phyloP scores from a whole-genome alignment of 2,888 invertebrate genomes.

The Caenorhabditis sp. region DNA sequence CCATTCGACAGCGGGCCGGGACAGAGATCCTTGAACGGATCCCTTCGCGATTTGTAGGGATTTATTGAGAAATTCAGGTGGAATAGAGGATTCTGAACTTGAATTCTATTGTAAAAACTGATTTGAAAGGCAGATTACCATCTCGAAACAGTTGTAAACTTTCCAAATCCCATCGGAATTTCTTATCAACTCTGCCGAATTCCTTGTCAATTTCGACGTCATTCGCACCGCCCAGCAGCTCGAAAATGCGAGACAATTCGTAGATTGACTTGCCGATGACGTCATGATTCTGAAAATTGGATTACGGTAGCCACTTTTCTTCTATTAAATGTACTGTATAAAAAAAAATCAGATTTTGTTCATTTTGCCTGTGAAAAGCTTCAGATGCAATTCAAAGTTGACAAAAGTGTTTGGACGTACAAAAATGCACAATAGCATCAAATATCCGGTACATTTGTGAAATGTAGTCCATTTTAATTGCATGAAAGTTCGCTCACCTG shows the following conservation, averaged over 20 bases:
- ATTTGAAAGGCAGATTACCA: conserved; percentile 41
- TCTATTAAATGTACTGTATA: too few species aligned
- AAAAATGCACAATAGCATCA: too few species aligned
- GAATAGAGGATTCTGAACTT: neutral
- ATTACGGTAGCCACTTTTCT: neutral
- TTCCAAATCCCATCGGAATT: conserved; percentile 37
- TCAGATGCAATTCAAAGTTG: too few species aligned
- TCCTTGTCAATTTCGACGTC: conserved; percentile 52
- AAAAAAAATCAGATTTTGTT: too few species aligned
- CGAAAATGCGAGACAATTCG: conserved; percentile 43
- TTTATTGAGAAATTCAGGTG: conserved; percentile 4
- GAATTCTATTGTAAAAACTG: too few species aligned
- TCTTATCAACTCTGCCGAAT: conserved; percentile 29
- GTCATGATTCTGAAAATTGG: conserved; percentile 45
- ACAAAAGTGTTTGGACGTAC: neutral
- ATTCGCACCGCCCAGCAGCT: conserved; percentile 52
- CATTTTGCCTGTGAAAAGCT: too few species aligned
- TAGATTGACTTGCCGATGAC: conserved; percentile 50
- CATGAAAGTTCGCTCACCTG: conserved; percentile 17
- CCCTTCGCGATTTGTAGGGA: conserved; percentile 41
- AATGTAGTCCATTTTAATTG: neutral
- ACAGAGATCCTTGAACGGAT: conserved; percentile 55
- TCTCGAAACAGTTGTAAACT: conserved; percentile 42
- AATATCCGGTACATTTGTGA: too few species aligned
- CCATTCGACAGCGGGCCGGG: conserved; percentile 55